Percentiles rank a stretch among this genome's conserved stretches.
phyloP scores from a whole-genome alignment of 64 coral and sea anemone species.

The Actinia equina region DNA sequence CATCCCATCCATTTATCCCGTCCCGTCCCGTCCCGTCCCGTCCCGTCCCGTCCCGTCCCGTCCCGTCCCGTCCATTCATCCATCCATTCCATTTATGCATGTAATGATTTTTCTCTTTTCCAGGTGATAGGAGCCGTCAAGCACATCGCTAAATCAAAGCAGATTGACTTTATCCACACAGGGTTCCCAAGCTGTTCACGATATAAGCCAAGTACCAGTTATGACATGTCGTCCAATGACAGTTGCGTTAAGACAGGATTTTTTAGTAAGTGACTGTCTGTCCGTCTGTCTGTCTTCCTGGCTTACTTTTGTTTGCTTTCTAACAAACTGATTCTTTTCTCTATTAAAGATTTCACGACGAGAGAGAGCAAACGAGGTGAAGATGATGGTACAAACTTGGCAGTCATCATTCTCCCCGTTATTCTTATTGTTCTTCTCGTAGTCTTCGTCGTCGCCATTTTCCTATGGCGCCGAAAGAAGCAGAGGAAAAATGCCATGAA shows the following conservation, averaged over 20 bases:
- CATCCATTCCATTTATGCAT: background rate
- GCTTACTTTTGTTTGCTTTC: no score
- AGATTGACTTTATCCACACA: slow-evolving; percentile 66
- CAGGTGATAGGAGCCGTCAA: slow-evolving; percentile 64
- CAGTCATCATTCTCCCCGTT: slow-evolving; percentile 20
- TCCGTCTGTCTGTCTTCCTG: background rate
- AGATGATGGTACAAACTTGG: background rate
- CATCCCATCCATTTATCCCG: no score
- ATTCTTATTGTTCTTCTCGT: slow-evolving; percentile 17
- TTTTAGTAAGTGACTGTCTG: slow-evolving; percentile 71
- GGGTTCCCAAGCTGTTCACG: slow-evolving; percentile 69
- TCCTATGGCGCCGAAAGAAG: slow-evolving; percentile 17
- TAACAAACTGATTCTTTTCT: no score
- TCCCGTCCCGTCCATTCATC: background rate
- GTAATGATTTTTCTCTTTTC: background rate
- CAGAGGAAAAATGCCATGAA: slow-evolving; percentile 44
- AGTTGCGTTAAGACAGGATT: slow-evolving; percentile 69
- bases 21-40: background rate
- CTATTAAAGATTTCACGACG: background rate
- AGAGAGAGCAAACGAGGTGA: background rate
- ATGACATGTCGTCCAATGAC: slow-evolving; percentile 31
- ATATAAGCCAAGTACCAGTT: slow-evolving; percentile 22
- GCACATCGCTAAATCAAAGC: background rate
- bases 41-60: no score
- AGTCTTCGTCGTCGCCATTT: slow-evolving; percentile 22